These are phyloP conservation scores for Craniophora ligustri DNA, from an alignment of 2,888 invertebrate genomes.

Conservation along the genomic window DNA sequence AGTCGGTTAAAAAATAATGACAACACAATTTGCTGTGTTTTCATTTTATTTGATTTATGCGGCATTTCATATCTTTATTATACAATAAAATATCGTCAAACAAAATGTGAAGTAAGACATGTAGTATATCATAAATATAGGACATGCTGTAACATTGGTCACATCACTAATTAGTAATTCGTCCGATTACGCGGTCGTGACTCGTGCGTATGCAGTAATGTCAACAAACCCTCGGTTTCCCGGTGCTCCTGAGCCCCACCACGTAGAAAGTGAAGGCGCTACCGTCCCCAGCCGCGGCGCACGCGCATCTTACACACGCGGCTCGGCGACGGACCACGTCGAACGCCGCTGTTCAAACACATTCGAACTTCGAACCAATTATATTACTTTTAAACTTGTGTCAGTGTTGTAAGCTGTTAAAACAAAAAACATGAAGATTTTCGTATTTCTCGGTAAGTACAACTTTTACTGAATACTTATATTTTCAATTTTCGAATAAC, in stretches of 20 bases:
- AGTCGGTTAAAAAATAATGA: too few relatives aligned
- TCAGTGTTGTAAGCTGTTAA: conserved; percentile 71
- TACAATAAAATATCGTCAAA: neutral
- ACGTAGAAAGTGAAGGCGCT: conserved; percentile 86
- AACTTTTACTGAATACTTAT: conserved; percentile 28
- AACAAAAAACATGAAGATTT: conserved; percentile 74
- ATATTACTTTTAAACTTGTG: conserved; percentile 65
- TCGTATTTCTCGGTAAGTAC: conserved; percentile 80
- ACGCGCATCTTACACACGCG: conserved; percentile 79
- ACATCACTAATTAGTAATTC: conserved; percentile 34
- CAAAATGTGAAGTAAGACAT: neutral
- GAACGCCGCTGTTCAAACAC: conserved; percentile 72
- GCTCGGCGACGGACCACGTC: conserved; percentile 75
- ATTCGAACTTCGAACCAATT: conserved; percentile 62
- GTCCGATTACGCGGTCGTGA: conserved; percentile 38
- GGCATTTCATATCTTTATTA: too few relatives aligned
- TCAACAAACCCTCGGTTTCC: conserved; percentile 84
- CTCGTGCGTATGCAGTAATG: conserved; percentile 57
- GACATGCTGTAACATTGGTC: conserved; percentile 11
- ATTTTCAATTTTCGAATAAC: neutral
- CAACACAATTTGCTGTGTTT: too few relatives aligned
- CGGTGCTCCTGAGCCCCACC: conserved; percentile 79
- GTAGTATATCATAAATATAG: neutral
- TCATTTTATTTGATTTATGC: too few relatives aligned
- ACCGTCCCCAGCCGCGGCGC: conserved; percentile 60